A percentile compares a stretch with the other conserved stretches of the same genome.
Evolutionary conservation across 2,113 vertebrate species (phyloP).

Genomic region (Erpornis zantholeuca): DNA sequence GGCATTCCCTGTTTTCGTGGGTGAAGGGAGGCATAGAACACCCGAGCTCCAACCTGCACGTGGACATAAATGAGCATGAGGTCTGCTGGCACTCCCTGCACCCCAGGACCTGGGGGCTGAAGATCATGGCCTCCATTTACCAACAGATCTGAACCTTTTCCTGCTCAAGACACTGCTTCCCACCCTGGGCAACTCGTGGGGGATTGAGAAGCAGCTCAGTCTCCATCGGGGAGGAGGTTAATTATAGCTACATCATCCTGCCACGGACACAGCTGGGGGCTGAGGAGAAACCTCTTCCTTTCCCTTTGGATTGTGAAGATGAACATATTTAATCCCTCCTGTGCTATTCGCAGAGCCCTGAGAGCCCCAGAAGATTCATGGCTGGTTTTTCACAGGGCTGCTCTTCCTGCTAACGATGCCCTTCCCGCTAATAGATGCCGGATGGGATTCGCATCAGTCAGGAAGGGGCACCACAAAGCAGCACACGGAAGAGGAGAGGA

Average conservation of each 20-base stretch:
- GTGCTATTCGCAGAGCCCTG: neutral
- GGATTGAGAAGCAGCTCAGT: neutral
- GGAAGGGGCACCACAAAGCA: neutral
- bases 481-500: neutral
- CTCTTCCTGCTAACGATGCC: conserved; percentile 47
- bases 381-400: neutral
- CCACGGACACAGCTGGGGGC: neutral
- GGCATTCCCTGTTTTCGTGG: neutral
- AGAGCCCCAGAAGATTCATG: conserved; percentile 19
- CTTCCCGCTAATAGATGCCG: conserved; percentile 41
- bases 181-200: neutral
- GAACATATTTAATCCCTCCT: conserved; percentile 40
- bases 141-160: neutral
- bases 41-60: neutral
- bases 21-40: neutral
- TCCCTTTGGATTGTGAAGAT: neutral
- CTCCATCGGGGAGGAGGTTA: neutral
- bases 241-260: conserved; percentile 11
- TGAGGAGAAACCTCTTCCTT: conserved; percentile 41
- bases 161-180: neutral
- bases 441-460: conserved; percentile 19
- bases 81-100: neutral
- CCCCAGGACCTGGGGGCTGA: neutral
- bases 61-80: rapidly evolving
- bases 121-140: neutral